These are phyloP conservation scores for Nasonia longicornis DNA, from an alignment of 1,140 invertebrate species.

Conservation along the genomic window DNA sequence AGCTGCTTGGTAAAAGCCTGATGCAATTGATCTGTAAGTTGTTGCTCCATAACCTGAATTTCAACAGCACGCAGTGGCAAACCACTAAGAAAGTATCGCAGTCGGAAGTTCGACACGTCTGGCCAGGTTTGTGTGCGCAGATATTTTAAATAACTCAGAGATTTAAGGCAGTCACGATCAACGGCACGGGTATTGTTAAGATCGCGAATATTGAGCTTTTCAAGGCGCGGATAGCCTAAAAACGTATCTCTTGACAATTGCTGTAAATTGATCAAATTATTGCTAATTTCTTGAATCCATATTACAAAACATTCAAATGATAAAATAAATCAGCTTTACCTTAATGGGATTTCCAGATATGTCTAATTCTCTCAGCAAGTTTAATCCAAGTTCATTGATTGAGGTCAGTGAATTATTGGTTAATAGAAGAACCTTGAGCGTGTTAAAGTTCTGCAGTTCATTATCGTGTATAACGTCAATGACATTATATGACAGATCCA, in stretches of 20 bases:
- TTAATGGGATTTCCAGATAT: constrained; percentile 77
- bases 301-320: neutral
- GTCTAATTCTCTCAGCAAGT: constrained; percentile 74
- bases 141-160: constrained; percentile 73
- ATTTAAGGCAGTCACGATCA: constrained; percentile 75
- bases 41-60: constrained; percentile 79
- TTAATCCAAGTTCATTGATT: constrained; percentile 73
- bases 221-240: constrained; percentile 63
- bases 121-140: constrained; percentile 77
- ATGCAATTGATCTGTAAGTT: constrained; percentile 78
- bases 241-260: constrained; percentile 72
- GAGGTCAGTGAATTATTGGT: constrained; percentile 76
- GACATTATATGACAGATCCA: constrained; percentile 83
- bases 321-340: constrained; percentile 56
- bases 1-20: constrained; percentile 81
- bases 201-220: constrained; percentile 66
- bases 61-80: constrained; percentile 75
- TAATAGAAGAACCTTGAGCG: constrained; percentile 76
- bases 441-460: constrained; percentile 74
- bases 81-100: constrained; percentile 73
- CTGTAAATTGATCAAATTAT: constrained; percentile 60
- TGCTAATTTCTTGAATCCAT: neutral
- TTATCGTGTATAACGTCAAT: constrained; percentile 74
- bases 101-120: constrained; percentile 74
- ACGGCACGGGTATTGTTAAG: constrained; percentile 67